Evolutionary conservation across 2,113 vertebrate genomes (phyloP).

Genomic region (Leptobrachium ailaonicum): DNA sequence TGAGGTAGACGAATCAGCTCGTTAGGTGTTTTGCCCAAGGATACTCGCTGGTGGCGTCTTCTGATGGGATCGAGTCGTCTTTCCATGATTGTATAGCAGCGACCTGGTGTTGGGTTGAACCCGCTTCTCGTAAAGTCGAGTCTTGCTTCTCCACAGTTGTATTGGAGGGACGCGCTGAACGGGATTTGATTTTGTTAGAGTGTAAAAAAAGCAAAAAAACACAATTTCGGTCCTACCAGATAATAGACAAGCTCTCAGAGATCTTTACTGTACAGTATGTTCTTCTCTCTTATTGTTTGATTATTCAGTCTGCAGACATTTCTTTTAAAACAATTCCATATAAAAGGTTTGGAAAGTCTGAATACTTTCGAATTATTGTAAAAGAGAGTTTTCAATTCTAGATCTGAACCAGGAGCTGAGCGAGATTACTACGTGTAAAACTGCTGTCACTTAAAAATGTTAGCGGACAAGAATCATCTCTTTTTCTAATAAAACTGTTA

Average conservation of each 20-base stretch:
- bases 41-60: too few relatives aligned
- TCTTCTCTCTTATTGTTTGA: slow-evolving; percentile 42
- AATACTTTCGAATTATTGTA: slow-evolving; percentile 7
- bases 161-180: too few relatives aligned
- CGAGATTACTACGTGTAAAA: slow-evolving; percentile 19
- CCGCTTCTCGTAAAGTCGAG: too few relatives aligned
- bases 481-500: too few relatives aligned
- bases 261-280: slow-evolving; percentile 12
- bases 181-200: too few relatives aligned
- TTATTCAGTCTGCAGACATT: slow-evolving; percentile 35
- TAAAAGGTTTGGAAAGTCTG: slow-evolving; percentile 16
- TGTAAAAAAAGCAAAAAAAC: background rate
- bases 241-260: background rate
- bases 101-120: too few relatives aligned
- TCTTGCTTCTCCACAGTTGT: too few relatives aligned
- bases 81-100: too few relatives aligned
- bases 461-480: slow-evolving; percentile 5
- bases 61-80: too few relatives aligned
- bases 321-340: slow-evolving; percentile 24
- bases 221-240: slow-evolving; percentile 11
- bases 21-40: too few relatives aligned
- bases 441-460: slow-evolving; percentile 34
- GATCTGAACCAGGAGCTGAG: slow-evolving; percentile 18
- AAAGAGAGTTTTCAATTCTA: slow-evolving; percentile 31
- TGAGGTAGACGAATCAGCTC: too few relatives aligned